Evolutionary conservation across 2,113 vertebrate species (phyloP).

Genomic region (Vicugna pacos): DNA sequence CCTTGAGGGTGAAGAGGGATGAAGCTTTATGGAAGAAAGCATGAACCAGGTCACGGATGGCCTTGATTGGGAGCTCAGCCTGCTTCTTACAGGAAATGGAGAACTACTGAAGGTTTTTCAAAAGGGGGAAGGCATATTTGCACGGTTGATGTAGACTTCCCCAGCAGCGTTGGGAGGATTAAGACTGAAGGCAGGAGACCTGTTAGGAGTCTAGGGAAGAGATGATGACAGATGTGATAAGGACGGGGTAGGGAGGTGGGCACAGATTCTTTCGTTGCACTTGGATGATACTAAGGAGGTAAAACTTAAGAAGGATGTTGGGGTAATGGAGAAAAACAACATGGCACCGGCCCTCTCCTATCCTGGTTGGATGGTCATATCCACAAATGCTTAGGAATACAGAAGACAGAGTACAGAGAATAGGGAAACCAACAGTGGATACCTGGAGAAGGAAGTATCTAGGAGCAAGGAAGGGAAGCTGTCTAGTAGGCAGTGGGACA

Average conservation of each 20-base stretch:
- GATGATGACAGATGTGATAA: not conserved
- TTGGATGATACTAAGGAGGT: not conserved
- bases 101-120: not conserved
- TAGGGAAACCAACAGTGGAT: not conserved
- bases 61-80: not conserved
- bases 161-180: not conserved
- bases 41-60: not conserved
- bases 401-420: not conserved
- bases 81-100: not conserved
- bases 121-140: not conserved
- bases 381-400: not conserved
- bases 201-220: not conserved
- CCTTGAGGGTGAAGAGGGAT: not conserved
- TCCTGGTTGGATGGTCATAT: not conserved
- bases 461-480: not conserved
- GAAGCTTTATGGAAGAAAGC: not conserved
- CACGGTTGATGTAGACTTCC: not conserved
- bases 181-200: not conserved
- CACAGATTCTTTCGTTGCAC: not conserved
- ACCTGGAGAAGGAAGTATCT: not conserved
- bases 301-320: not conserved
- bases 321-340: not conserved
- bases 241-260: not conserved
- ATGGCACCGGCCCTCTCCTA: not conserved
- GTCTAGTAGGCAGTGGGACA: not conserved